Evolutionary conservation across 1,140 invertebrate species (phyloP).

Genomic region (Apis florea): DNA sequence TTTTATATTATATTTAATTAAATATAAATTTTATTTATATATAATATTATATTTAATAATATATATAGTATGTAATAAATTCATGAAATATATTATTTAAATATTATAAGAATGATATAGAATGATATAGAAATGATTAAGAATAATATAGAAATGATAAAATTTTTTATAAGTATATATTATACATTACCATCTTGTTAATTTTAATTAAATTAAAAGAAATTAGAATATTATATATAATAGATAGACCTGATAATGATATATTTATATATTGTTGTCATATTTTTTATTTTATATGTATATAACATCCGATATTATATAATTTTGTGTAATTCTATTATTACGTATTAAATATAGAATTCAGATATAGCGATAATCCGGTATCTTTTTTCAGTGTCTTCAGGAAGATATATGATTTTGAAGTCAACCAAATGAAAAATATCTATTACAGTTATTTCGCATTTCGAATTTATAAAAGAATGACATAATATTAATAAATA

Average conservation of each 20-base stretch:
- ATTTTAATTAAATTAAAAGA: neutral
- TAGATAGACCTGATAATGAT: too few species aligned
- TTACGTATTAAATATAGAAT: conserved; percentile 54
- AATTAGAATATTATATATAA: too few species aligned
- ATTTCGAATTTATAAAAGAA: neutral
- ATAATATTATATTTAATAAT: neutral
- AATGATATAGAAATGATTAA: neutral
- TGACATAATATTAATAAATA: conserved; percentile 38
- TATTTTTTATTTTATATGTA: neutral
- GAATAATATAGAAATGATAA: too few species aligned
- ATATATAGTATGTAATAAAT: too few species aligned
- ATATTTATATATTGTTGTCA: neutral
- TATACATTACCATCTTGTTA: neutral
- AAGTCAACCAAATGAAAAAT: neutral
- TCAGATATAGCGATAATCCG: conserved; percentile 2
- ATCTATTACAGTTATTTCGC: neutral
- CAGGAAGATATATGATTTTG: conserved; percentile 3
- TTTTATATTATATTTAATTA: neutral
- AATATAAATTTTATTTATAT: neutral
- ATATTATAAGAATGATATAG: neutral
- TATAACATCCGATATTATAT: neutral
- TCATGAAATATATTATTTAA: neutral
- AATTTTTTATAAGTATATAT: neutral
- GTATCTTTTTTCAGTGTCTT: conserved; percentile 44
- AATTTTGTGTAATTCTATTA: conserved; percentile 40